Evolutionary conservation across 2,888 invertebrate genomes (phyloP).

Genomic region (Asteroscopus sphinx): DNA sequence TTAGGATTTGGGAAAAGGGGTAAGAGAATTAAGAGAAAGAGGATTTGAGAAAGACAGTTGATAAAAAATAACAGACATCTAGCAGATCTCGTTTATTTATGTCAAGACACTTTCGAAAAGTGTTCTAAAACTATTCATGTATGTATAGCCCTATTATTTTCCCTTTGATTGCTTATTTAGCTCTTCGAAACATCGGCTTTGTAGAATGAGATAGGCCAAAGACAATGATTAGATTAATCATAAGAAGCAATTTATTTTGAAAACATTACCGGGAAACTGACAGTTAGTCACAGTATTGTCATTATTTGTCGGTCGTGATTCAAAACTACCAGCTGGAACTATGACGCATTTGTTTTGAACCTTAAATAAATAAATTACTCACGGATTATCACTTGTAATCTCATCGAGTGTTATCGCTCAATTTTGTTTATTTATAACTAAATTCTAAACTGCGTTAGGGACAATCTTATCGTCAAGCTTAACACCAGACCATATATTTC

Average conservation of each 20-base stretch:
- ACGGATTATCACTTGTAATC: conserved; percentile 12
- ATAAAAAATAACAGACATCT: too few species aligned
- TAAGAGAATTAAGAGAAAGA: too few species aligned
- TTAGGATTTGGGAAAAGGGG: too few species aligned
- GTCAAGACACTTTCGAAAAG: too few species aligned
- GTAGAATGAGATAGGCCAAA: conserved; percentile 10
- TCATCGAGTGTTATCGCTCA: conserved; percentile 1
- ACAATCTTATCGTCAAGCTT: too few species aligned
- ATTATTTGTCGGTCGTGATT: conserved; percentile 46
- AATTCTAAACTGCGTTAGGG: too few species aligned
- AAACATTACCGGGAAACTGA: conserved; percentile 49
- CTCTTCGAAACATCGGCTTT: conserved; percentile 5
- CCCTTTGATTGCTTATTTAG: not conserved
- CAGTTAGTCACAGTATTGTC: conserved; percentile 40
- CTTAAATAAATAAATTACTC: conserved; percentile 24
- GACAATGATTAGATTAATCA: conserved; percentile 30
- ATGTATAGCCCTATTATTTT: not conserved
- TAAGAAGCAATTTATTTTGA: conserved; percentile 29
- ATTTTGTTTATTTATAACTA: conserved; percentile 4
- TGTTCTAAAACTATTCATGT: too few species aligned
- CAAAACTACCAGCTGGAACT: conserved; percentile 37
- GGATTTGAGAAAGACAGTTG: too few species aligned
- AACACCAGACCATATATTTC: too few species aligned
- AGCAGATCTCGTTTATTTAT: too few species aligned
- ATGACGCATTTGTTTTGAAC: conserved; percentile 40